phyloP scores from a whole-genome alignment of 2,113 vertebrate genomes.

The Hippocampus mohnikei region DNA sequence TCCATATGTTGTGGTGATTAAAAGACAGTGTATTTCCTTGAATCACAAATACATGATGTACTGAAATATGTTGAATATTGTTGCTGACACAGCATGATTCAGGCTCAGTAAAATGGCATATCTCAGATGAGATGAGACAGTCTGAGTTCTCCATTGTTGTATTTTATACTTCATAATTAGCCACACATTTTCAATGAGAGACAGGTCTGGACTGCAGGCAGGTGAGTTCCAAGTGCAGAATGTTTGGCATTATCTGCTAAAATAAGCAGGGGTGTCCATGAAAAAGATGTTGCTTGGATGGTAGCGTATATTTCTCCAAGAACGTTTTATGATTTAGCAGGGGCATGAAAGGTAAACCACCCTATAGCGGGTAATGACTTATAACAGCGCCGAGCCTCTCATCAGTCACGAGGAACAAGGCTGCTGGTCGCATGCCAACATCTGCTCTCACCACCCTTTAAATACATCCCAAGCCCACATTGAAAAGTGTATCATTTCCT shows the following conservation, averaged over 20 bases:
- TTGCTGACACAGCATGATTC: slow-evolving; percentile 7
- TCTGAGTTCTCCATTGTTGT: neutral
- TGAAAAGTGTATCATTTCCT: slow-evolving; percentile 4
- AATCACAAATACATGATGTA: neutral
- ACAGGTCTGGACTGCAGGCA: too few relatives aligned
- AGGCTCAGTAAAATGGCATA: neutral
- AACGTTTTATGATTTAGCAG: too few relatives aligned
- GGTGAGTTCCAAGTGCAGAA: too few relatives aligned
- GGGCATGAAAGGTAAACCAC: too few relatives aligned
- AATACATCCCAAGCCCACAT: neutral
- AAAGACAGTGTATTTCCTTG: neutral
- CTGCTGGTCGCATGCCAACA: slow-evolving; percentile 27
- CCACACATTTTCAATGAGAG: too few relatives aligned
- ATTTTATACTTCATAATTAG: too few relatives aligned
- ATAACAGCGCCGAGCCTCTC: slow-evolving; percentile 12
- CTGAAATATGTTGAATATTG: neutral
- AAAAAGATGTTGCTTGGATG: too few relatives aligned
- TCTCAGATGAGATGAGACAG: slow-evolving; percentile 14
- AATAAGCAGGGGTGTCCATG: too few relatives aligned
- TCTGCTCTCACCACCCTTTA: slow-evolving; percentile 16
- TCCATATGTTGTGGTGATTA: neutral
- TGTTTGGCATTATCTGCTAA: too few relatives aligned
- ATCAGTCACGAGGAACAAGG: slow-evolving; percentile 39
- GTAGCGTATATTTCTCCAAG: too few relatives aligned
- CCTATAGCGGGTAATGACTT: slow-evolving; percentile 23